Evolutionary conservation across 2,888 invertebrate species (phyloP).

Genomic region (Gastrophysa polygoni): DNA sequence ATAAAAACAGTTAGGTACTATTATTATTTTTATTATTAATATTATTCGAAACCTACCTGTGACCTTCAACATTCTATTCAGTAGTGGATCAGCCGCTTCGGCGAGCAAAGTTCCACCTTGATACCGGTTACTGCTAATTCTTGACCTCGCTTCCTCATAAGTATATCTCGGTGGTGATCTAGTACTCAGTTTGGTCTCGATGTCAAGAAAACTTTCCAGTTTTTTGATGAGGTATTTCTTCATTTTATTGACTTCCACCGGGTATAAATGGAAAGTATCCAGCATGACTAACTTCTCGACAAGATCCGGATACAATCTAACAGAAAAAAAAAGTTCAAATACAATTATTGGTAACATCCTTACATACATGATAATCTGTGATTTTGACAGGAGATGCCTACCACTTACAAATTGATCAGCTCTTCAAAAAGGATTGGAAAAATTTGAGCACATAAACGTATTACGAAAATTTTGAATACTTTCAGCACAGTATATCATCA

Average conservation of each 20-base stretch:
- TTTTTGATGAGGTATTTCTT: constrained; percentile 48
- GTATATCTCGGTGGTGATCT: constrained; percentile 52
- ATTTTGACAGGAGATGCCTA: too few relatives aligned
- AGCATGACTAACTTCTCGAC: constrained; percentile 58
- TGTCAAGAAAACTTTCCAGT: constrained; percentile 53
- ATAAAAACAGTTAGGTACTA: too few relatives aligned
- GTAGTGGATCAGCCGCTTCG: constrained; percentile 57
- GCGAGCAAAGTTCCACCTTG: constrained; percentile 51
- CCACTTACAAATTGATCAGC: too few relatives aligned
- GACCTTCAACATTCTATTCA: constrained; percentile 58
- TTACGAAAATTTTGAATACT: too few relatives aligned
- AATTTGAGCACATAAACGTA: too few relatives aligned
- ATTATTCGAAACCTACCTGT: constrained; percentile 43
- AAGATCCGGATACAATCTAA: constrained; percentile 54
- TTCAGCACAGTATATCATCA: too few relatives aligned
- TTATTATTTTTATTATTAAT: not conserved
- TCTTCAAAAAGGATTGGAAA: too few relatives aligned
- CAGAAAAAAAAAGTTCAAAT: too few relatives aligned
- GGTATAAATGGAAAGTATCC: constrained; percentile 54
- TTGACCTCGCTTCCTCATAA: constrained; percentile 60
- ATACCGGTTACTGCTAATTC: constrained; percentile 57
- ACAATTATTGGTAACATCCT: too few relatives aligned
- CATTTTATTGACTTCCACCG: constrained; percentile 41
- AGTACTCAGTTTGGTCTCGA: constrained; percentile 44
- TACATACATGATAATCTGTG: too few relatives aligned